Evolutionary conservation across 2,113 vertebrate genomes (phyloP).

Genomic region (Pseudorhombus dupliciocellatus): DNA sequence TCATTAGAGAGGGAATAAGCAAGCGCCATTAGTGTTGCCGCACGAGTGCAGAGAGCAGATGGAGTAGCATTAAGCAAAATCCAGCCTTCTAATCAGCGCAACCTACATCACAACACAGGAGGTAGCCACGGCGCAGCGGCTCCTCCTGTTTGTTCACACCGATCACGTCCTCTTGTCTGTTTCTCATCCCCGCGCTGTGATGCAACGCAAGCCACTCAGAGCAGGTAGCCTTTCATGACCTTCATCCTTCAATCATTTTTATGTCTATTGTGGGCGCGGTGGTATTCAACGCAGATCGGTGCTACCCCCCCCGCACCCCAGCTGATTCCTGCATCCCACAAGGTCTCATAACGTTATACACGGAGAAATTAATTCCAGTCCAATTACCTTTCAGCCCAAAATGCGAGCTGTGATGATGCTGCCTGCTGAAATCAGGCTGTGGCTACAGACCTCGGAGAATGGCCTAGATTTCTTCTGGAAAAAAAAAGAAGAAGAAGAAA

Average conservation of each 20-base stretch:
- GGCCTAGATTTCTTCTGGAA: conserved; percentile 9
- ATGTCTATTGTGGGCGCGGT: conserved; percentile 45
- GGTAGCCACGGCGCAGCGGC: neutral
- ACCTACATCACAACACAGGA: conserved; percentile 9
- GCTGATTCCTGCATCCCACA: conserved; percentile 18
- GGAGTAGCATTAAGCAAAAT: conserved; percentile 13
- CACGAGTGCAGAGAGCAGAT: conserved; percentile 11
- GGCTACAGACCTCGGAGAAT: conserved; percentile 3
- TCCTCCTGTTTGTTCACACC: conserved; percentile 16
- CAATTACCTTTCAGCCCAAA: conserved; percentile 34
- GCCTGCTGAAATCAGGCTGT: neutral
- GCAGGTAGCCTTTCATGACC: conserved; percentile 61
- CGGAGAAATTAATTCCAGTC: conserved; percentile 7
- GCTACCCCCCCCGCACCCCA: neutral
- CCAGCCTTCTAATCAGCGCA: conserved; percentile 1
- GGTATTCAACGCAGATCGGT: conserved; percentile 54
- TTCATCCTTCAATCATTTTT: conserved; percentile 58
- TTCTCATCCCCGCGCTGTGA: conserved; percentile 39
- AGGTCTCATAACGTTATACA: conserved; percentile 18
- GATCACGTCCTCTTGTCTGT: conserved; percentile 25
- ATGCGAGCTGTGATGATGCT: conserved; percentile 2
- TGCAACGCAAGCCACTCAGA: conserved; percentile 42
- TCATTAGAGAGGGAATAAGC: conserved; percentile 31
- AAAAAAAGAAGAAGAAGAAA: neutral
- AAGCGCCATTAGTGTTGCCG: neutral